Base-by-base conservation (phyloP, 2,888 invertebrate genomes). In the Patella depressa region DNA sequence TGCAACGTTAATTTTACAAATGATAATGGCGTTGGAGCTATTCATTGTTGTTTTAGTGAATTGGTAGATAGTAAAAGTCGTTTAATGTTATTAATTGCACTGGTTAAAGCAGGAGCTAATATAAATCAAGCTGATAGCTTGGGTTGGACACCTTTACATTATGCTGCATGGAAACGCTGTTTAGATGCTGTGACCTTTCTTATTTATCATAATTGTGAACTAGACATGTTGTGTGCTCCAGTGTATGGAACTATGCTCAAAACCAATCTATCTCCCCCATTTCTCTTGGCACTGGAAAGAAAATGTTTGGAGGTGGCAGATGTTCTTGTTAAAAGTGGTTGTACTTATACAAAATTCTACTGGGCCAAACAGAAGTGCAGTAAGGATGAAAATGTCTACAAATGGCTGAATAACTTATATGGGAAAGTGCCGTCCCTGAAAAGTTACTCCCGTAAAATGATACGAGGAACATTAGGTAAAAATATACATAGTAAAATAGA, bases 21-120 rank as follows among this genome's bases (percentile, higher is more conserved):
- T 65, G 65, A 65, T 24, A 65, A 65, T 65, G 65, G 65, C 0
- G 65, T 65, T 65, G 65, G 65, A 19, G 24, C 65, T 65, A 65
- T 65, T 24, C 65, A 65, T 65, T 65, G 65, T 14, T 65, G 65
- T 65, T 65, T 65, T 65, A 65, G 65, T 65, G 65, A 65, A 19
- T 19, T 65, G 65, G 65, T 65, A 24, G 65, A 65, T 65, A 24
- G 24, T 24, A 65, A 65, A 19, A 65, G 14, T 65, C 19, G 65
- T 24, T 24, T 65, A 19, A 65, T 24, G 15, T 65, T 65, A 24
- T 65, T 65, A 14, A 65, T 24, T 24, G 65, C 65, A 24, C 24
- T 65, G 24, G 65, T 65, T 65, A 19, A 65, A 24, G 65, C 65
- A 24, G 65, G 65, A 24, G 65, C 65, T 19, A 24, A 12, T 19